Base-by-base conservation (phyloP, 2,888 invertebrate species). In the Euplexia lucipara region DNA sequence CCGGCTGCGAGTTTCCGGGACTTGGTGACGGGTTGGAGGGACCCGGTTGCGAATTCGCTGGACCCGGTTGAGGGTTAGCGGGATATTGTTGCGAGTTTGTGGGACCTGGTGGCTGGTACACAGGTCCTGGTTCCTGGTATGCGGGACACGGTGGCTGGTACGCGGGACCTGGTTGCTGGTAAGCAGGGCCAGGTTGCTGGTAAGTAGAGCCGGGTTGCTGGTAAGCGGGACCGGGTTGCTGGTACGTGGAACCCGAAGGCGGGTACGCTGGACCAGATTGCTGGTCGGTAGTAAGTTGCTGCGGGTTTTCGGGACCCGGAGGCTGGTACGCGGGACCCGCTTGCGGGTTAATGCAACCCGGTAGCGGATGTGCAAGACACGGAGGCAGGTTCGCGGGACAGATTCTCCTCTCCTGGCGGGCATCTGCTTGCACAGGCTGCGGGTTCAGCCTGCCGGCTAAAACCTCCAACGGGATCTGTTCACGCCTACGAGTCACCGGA, bases 21-120 rank as follows among this genome's bases (percentile, higher is more conserved):
- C 68, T 44, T 10, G 18, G 9, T 18, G 16, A 18, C 9, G 10
- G 18, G 8, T 73, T 45, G 1, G 37, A n/a, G 32, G 22, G 12
- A 14, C 22, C 47, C 6, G 3, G 16, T 6, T 18, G 39, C 14
- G 6, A 10, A 30, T 30, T 47, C 6, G 47, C 16, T 3, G 51
- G 49, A 14, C 34, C 34, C 14, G 34, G 34, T 14, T 48, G 20
- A 12, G 49, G 45, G 5, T 16, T 3, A 16, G 34, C 2, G 2
- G 18, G 41, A 8, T 64, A 42, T 10, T 10, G 9, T 18, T 41
- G 41, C 9, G 10, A 10, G 8, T 72, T 45, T 1, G 37, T n/a
- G 41, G 22, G 12, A 14, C 22, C 47, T 6, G 3, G 16, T 6
- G 12, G 39, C 14, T 3, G 16, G 47, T 30, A 30, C 6, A 30